Conservation (phyloP, 2,888 invertebrate genomes). For the Choristoneura rosaceana region DNA sequence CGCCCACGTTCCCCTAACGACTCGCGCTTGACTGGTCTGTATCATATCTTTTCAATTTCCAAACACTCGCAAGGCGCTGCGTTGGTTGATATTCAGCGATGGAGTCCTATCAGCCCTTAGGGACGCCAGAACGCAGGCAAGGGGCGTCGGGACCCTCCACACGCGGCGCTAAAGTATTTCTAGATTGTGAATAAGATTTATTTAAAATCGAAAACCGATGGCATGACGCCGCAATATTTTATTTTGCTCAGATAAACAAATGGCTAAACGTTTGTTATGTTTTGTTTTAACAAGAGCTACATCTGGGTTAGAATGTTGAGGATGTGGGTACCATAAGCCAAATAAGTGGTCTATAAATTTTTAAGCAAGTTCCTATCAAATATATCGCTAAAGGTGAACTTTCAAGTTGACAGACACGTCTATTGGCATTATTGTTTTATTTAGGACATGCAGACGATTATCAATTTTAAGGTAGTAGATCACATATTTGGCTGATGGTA, state of each 20-base stretch:
- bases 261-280: neutral
- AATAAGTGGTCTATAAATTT: no score
- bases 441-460: no score
- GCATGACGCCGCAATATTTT: neutral
- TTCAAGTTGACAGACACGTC: no score
- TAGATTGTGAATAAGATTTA: slow-evolving; percentile 27
- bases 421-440: no score
- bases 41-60: slow-evolving; percentile 35
- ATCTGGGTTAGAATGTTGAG: no score
- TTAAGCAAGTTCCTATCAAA: no score
- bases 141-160: slow-evolving; percentile 20
- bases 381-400: no score
- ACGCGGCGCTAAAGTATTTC: slow-evolving; percentile 23
- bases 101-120: slow-evolving; percentile 20
- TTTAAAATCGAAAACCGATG: slow-evolving; percentile 12
- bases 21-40: slow-evolving; percentile 21
- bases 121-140: neutral
- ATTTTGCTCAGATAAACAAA: neutral
- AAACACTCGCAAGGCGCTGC: slow-evolving; percentile 25
- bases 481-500: no score
- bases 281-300: no score
- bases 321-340: no score
- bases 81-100: slow-evolving; percentile 27
- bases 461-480: no score
- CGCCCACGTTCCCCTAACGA: slow-evolving; percentile 14